Evolutionary conservation across 2,888 invertebrate species (phyloP).

Genomic region (Acleris emargana): DNA sequence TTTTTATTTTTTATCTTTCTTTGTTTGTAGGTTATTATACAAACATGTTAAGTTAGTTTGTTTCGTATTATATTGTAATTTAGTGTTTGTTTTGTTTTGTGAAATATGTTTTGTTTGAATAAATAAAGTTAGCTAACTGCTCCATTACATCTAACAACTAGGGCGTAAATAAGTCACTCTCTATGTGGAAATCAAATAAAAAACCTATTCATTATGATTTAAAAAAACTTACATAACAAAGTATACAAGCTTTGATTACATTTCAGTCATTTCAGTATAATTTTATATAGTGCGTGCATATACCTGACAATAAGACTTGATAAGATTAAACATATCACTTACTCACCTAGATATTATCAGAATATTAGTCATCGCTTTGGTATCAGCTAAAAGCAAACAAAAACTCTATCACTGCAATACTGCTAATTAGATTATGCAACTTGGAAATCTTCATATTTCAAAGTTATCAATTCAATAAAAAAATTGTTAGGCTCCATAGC

Average conservation of each 20-base stretch:
- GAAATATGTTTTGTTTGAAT: too few species aligned
- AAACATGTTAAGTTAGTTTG: too few species aligned
- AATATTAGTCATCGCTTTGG: slow-evolving; percentile 17
- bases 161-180: neutral
- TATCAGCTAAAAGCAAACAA: slow-evolving; percentile 9
- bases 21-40: too few species aligned
- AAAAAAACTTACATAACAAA: neutral
- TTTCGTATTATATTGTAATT: too few species aligned
- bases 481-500: too few species aligned
- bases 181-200: neutral
- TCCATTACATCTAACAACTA: too few species aligned
- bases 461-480: too few species aligned
- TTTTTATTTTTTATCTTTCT: too few species aligned
- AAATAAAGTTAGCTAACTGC: too few species aligned
- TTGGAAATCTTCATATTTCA: neutral
- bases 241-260: slow-evolving; percentile 3
- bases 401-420: too few species aligned
- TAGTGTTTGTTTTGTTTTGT: too few species aligned
- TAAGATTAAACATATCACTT: slow-evolving; percentile 23
- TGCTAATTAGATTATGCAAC: too few species aligned
- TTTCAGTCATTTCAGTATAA: slow-evolving; percentile 6
- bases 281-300: slow-evolving; percentile 3
- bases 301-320: slow-evolving; percentile 5
- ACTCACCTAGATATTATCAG: slow-evolving; percentile 14
- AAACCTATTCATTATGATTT: neutral